Evolutionary conservation across 2,113 vertebrate genomes (phyloP), one percentile per base, ranked within the genome.

Genomic region (Zosterops pallidus): DNA sequence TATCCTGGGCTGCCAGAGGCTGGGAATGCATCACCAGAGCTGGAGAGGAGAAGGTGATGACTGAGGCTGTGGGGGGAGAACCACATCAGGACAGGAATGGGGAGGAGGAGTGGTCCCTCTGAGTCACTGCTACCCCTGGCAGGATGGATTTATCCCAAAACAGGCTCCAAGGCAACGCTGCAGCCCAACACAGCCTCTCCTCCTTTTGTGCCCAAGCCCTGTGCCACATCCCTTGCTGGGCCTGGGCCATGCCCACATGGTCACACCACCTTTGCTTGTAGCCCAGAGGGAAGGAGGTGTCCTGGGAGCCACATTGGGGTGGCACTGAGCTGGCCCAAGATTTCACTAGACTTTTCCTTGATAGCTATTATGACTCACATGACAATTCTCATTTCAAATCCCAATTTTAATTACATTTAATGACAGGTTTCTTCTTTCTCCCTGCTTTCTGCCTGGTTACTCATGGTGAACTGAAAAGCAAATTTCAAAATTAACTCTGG

Each of bases 301-400:
- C 89, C 89, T 11, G 15, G 59, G 49, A 68, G n/a, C 24, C 24
- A 1, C 4, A 0, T 0, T 9, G 35, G 21, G 41, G 16, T 59
- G 41, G 19, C 6, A 1, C 12, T 25, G 77, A 44, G 56, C 56
- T 67, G 74, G 41, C 44, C 49, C 11, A 1, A 42, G 69, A 21
- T 20, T 78, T 78, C 49, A 44, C 25, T 41, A 44, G 47, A 41
- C 41, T 1, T 35, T 37, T 33, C 31, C 69, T 76, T 15, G 28
- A 33, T 2, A 49, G 42, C 42, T 78, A 6, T 76, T 19, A 49
- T 14, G 21, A 57, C 37, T 71, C 42, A 44, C 24, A 28, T 44
- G 46, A 6, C 50, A 42, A 15, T 31, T 76, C 42, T 53, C 6
- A 49, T 83, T 88, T 35, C 70, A 85, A 57, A 77, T 29, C 49